Base-by-base conservation (phyloP, 2,113 vertebrate genomes). In the Acrocephalus arundinaceus region DNA sequence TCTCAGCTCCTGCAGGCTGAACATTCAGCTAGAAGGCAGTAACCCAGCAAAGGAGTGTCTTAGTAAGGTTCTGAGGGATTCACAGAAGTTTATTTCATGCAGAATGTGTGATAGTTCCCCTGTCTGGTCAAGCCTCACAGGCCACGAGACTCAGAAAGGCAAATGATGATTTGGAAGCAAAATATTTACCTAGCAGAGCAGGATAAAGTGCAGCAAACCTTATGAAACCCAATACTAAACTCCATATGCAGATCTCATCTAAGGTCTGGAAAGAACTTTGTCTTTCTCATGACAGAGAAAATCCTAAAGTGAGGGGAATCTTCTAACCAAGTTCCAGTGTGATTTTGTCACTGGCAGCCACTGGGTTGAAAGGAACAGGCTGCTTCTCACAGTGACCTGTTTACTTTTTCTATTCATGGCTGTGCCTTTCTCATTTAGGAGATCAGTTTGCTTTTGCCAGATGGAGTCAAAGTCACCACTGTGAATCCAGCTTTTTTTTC, bases 391-490 rank as follows among this genome's bases (percentile, higher is more conserved):
- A 86, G 67, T 31, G 79, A 95, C 71, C 93, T 49, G 5, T 74
- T 95, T 94, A 80, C 67, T 83, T 95, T 87, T 84, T 66, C 93
- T 91, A 21, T 90, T 79, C 3, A 6, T 66, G 82, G 73, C 70
- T 85, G 41, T 91, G 80, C 76, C 79, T 94, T 93, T 96, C 93
- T 88, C 83, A 39, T 76, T 97, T 93, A 85, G 85, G 85, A 57
- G 73, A 95, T 86, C 35, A 39, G 73, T 71, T 87, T 35, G 48
- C 90, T 92, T 87, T 92, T 93, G 92, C 92, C 94, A 95, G 88
- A 96, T 87, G 83, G 89, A 95, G 85, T 97, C 97, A 93, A 96
- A 97, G 96, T 97, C 94, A 95, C 85, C 85, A 91, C 94, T 94
- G 86, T 96, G 93, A 94, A 80, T 84, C 89, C 84, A 73, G 79